Percentiles rank a stretch among this genome's conserved stretches.
Conservation (phyloP, 2,797 vertebrate genomes). For the Micromesistius poutassou region DNA sequence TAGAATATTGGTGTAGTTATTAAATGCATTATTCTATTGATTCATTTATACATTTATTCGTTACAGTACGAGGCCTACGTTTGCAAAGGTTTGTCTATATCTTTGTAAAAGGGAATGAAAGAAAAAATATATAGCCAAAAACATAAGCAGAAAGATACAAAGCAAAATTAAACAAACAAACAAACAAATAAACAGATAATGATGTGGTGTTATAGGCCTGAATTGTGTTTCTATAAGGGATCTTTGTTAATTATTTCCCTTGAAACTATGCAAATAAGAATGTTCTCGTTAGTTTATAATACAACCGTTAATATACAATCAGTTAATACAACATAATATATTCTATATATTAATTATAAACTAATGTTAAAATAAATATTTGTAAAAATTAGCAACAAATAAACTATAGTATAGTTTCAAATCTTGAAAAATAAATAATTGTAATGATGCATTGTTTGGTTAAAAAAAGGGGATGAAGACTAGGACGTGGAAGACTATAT, state of each 20-base stretch:
- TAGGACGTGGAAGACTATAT: neutral
- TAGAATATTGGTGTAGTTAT: no score
- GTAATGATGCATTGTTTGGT: neutral
- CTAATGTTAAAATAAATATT: neutral
- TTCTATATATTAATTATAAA: neutral
- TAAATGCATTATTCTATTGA: neutral
- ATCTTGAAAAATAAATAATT: neutral
- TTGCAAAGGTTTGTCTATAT: neutral
- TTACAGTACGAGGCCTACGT: neutral
- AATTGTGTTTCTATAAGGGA: neutral
- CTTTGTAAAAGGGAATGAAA: neutral
- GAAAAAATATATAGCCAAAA: neutral
- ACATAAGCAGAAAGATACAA: neutral
- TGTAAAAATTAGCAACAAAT: neutral
- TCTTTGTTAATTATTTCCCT: neutral
- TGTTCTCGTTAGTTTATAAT: neutral
- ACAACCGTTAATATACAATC: neutral
- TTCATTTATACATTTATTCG: neutral
- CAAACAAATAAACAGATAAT: neutral
- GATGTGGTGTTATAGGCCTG: neutral
- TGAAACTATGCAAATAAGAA: constrained; percentile 1
- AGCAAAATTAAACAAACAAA: neutral
- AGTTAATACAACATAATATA: neutral
- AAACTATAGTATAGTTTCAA: neutral
- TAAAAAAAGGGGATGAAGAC: neutral